A percentile compares a stretch with the other conserved stretches of the same genome.
phyloP scores from a whole-genome alignment of 2,113 vertebrate species.

The Vulpes ferrilata region DNA sequence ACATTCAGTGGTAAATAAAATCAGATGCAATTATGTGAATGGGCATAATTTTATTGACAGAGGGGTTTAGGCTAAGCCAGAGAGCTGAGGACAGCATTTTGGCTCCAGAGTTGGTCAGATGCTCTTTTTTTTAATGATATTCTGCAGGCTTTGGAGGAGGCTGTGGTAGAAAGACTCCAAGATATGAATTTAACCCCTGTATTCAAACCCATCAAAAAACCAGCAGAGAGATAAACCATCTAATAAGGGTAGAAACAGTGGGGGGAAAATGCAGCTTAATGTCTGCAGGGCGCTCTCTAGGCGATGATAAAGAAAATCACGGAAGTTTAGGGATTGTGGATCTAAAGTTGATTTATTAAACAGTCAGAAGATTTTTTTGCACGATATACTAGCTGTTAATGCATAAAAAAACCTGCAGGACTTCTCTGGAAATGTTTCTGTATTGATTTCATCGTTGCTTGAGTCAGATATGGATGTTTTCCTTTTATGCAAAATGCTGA shows the following conservation, averaged over 20 bases:
- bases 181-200: slow-evolving; percentile 69
- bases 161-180: background rate
- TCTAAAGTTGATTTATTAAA: slow-evolving; percentile 82
- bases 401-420: slow-evolving; percentile 83
- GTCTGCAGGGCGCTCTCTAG: slow-evolving; percentile 65
- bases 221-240: slow-evolving; percentile 62
- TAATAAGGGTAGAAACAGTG: slow-evolving; percentile 63
- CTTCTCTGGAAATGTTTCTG: slow-evolving; percentile 80
- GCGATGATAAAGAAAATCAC: slow-evolving; percentile 53
- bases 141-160: slow-evolving; percentile 49
- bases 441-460: slow-evolving; percentile 81
- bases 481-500: slow-evolving; percentile 84
- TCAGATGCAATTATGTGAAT: slow-evolving; percentile 77
- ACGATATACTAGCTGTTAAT: slow-evolving; percentile 68
- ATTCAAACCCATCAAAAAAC: slow-evolving; percentile 54
- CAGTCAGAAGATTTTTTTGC: slow-evolving; percentile 71
- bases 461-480: slow-evolving; percentile 82
- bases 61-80: slow-evolving; percentile 57
- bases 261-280: slow-evolving; percentile 15
- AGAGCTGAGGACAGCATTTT: slow-evolving; percentile 80
- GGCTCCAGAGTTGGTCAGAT: slow-evolving; percentile 79
- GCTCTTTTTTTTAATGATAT: slow-evolving; percentile 50
- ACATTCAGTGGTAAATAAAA: slow-evolving; percentile 74
- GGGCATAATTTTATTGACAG: slow-evolving; percentile 75
- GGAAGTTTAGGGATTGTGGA: slow-evolving; percentile 66